phyloP scores from a whole-genome alignment of 2,797 vertebrate genomes.

The Leucoraja ocellata region DNA sequence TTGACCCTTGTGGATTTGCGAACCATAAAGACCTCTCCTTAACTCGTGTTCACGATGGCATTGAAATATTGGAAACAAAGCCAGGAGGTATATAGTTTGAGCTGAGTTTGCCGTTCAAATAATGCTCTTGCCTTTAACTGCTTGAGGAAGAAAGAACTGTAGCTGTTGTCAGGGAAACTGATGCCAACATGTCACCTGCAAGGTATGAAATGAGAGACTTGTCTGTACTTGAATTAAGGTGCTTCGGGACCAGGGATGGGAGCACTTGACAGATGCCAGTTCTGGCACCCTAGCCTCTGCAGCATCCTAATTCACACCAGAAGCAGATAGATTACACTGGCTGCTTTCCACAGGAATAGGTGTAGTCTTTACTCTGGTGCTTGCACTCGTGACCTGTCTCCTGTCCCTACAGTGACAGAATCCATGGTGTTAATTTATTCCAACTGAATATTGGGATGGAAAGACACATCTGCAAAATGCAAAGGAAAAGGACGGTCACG shows the following conservation, averaged over 20 bases:
- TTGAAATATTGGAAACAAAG: neutral
- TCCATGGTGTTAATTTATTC: too few species aligned
- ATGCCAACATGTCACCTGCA: neutral
- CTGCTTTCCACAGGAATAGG: neutral
- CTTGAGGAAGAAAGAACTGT: neutral
- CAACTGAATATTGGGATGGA: too few species aligned
- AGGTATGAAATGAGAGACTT: neutral
- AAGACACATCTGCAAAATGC: too few species aligned
- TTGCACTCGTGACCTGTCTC: too few species aligned
- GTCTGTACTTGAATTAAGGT: neutral
- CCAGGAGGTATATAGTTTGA: neutral
- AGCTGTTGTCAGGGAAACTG: neutral
- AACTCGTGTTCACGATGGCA: neutral
- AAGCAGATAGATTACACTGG: neutral
- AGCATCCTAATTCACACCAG: neutral
- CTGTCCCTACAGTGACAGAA: too few species aligned
- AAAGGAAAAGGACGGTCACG: too few species aligned
- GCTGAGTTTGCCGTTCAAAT: neutral
- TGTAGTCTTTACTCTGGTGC: neutral
- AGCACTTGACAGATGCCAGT: neutral
- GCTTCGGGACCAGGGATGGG: neutral
- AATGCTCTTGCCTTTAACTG: neutral
- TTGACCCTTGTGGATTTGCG: neutral
- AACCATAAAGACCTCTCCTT: neutral
- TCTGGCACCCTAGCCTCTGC: neutral